These are phyloP conservation scores for Xiphorhynchus elegans DNA, from an alignment of 2,113 vertebrate species.

Conservation along the genomic window DNA sequence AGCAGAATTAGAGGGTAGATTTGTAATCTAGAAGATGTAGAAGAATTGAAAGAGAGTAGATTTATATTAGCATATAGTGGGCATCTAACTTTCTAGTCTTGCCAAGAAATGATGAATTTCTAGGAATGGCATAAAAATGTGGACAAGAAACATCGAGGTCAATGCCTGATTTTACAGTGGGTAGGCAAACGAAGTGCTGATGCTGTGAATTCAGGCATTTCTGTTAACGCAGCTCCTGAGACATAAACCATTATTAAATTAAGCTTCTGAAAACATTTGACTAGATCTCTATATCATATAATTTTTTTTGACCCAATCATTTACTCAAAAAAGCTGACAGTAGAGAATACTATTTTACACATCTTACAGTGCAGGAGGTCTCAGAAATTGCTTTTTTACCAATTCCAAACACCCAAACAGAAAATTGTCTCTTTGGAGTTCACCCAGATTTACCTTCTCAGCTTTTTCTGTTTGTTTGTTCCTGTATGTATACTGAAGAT, in stretches of 20 bases:
- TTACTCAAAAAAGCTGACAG: background rate
- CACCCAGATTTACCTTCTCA: background rate
- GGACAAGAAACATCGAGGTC: background rate
- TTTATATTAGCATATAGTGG: background rate
- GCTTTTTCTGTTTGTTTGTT: background rate
- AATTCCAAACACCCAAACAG: background rate
- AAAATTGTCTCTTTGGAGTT: background rate
- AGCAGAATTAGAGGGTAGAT: background rate
- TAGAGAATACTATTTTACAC: background rate
- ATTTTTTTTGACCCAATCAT: background rate
- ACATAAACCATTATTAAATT: background rate
- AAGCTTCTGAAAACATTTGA: background rate
- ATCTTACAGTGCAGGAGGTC: background rate
- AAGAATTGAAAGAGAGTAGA: background rate
- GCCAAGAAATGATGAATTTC: background rate
- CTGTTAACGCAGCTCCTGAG: background rate
- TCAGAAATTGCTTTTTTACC: background rate
- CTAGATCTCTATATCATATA: background rate
- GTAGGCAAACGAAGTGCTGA: background rate
- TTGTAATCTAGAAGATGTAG: background rate
- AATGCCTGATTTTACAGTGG: background rate
- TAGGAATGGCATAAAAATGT: background rate
- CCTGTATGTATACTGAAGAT: background rate
- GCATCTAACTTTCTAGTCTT: background rate
- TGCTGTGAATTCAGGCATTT: background rate